These are phyloP conservation scores for Rhopalosiphum nymphaeae DNA, from an alignment of 2,888 invertebrate species.

Conservation along the genomic window DNA sequence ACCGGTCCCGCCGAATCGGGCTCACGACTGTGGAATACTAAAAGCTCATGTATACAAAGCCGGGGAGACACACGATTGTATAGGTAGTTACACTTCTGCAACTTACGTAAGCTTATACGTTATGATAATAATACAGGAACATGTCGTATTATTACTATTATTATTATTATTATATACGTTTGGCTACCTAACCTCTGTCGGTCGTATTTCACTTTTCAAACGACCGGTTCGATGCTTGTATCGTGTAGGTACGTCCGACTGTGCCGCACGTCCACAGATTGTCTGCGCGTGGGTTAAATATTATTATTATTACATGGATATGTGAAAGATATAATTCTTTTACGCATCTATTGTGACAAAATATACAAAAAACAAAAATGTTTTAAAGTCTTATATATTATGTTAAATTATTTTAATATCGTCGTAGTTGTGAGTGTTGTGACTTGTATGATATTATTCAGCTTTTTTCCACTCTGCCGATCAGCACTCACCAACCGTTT, in stretches of 20 bases:
- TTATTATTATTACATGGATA: neutral
- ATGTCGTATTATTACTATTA: neutral
- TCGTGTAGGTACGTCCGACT: neutral
- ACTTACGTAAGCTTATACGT: neutral
- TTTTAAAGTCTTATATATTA: neutral
- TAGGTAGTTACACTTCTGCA: neutral
- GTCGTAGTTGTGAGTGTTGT: no score
- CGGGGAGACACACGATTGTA: neutral
- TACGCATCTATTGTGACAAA: neutral
- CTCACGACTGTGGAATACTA: conserved; percentile 44
- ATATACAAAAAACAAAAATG: neutral
- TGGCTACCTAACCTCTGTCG: neutral
- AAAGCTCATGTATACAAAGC: neutral
- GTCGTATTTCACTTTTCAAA: conserved; percentile 40
- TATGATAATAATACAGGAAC: neutral
- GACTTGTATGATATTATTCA: neutral
- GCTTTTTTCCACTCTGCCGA: neutral
- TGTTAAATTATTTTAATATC: neutral
- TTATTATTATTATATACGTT: neutral
- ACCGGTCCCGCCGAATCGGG: conserved; percentile 24
- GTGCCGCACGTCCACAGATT: neutral
- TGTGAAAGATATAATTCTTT: neutral
- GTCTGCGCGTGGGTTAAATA: neutral
- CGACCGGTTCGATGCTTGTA: conserved; percentile 28
- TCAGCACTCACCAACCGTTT: neutral